A percentile compares a stretch with the other conserved stretches of the same genome.
These are phyloP conservation scores for Lasioglossum baleicum DNA, from an alignment of 1,140 invertebrate species.

Conservation along the genomic window DNA sequence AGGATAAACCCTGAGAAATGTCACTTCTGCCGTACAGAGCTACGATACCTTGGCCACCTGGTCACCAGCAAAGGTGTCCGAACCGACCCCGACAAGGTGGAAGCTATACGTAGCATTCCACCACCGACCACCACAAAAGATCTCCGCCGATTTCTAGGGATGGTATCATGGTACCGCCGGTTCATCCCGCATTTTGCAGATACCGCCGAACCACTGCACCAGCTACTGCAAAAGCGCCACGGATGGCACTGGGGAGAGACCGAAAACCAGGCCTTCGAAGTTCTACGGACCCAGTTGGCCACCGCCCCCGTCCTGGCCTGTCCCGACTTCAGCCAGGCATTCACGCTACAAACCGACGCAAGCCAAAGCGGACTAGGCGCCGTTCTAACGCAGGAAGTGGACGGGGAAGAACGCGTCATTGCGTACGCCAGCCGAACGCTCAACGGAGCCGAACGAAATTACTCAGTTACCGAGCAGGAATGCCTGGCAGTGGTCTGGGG, in stretches of 20 bases:
- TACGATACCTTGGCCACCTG: not conserved
- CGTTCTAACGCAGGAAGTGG: not conserved
- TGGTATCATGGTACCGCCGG: slow-evolving; percentile 2
- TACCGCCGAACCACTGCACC: not conserved
- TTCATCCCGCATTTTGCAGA: not conserved
- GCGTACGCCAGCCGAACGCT: slow-evolving; percentile 13
- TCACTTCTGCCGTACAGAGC: not conserved
- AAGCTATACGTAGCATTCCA: not conserved
- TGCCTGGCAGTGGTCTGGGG: no score
- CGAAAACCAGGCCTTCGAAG: not conserved
- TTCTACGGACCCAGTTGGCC: not conserved
- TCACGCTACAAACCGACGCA: slow-evolving; percentile 12
- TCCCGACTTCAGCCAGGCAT: not conserved
- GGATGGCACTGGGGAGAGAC: not conserved
- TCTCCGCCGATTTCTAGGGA: not conserved
- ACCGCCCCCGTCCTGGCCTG: not conserved
- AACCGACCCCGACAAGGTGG: not conserved
- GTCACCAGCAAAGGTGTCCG: not conserved
- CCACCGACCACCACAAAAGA: not conserved
- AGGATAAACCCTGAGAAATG: slow-evolving; percentile 9
- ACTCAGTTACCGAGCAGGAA: not conserved
- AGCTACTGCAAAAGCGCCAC: not conserved
- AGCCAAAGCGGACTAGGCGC: not conserved
- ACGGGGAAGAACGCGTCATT: not conserved
- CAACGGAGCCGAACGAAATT: not conserved